Percentiles rank a stretch among this genome's conserved stretches.
These are phyloP conservation scores for Cryptotermes secundus DNA, from an alignment of 1,140 invertebrate species.

Conservation along the genomic window DNA sequence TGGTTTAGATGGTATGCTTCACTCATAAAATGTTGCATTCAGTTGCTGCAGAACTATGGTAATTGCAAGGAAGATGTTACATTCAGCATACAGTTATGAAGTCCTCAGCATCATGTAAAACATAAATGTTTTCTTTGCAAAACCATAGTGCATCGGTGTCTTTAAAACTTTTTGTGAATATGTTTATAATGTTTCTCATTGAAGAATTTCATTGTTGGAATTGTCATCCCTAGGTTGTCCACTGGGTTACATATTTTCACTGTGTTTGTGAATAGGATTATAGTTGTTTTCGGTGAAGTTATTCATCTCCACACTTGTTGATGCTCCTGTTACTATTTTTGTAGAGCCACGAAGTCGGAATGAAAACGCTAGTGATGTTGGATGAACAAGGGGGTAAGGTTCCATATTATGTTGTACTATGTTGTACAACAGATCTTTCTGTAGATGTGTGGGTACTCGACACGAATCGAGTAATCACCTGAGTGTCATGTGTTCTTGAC, in stretches of 20 bases:
- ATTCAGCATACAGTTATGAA: neutral
- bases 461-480: neutral
- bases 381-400: slow-evolving; percentile 93
- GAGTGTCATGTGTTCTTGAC: slow-evolving; percentile 5
- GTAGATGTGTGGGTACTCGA: slow-evolving; percentile 21
- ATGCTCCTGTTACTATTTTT: slow-evolving; percentile 56
- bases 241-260: neutral
- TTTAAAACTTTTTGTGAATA: neutral
- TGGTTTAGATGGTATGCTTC: neutral
- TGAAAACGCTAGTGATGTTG: slow-evolving; percentile 93
- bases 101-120: neutral
- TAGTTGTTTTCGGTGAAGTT: slow-evolving; percentile 4
- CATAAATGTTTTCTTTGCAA: neutral
- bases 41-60: neutral
- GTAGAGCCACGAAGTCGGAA: slow-evolving; percentile 92
- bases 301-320: slow-evolving; percentile 25
- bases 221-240: neutral
- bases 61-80: neutral
- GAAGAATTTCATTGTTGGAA: neutral
- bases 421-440: slow-evolving; percentile 29
- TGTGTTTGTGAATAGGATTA: slow-evolving; percentile 23
- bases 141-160: neutral
- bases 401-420: slow-evolving; percentile 47
- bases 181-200: slow-evolving; percentile 2
- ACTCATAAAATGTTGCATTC: neutral